phyloP scores from a whole-genome alignment of 2,797 vertebrate species.

The Falco naumanni region DNA sequence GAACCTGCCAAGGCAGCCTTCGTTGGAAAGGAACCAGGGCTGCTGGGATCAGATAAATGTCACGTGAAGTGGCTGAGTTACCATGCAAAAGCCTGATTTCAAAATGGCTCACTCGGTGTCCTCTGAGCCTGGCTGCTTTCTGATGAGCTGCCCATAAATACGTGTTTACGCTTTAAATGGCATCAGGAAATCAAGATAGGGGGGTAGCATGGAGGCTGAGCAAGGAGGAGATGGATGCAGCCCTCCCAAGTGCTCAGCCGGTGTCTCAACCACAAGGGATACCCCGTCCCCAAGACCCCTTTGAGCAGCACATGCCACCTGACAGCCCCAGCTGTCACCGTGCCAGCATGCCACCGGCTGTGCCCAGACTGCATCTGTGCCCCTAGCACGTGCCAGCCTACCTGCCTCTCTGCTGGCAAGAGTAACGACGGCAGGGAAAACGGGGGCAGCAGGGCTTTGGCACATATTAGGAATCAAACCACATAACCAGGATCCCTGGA shows the following conservation, averaged over 20 bases:
- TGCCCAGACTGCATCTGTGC: not conserved
- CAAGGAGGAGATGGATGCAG: not conserved
- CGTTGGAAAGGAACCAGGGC: not conserved
- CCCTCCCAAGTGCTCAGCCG: not conserved
- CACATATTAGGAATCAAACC: not conserved
- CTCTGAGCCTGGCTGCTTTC: not conserved
- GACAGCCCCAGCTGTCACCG: not conserved
- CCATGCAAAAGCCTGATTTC: not conserved
- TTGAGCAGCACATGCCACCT: accelerated
- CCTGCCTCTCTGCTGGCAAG: not conserved
- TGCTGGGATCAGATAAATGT: not conserved
- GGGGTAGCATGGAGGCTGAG: not conserved
- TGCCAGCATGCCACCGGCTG: accelerated
- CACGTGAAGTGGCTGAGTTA: not conserved
- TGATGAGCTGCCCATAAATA: accelerated
- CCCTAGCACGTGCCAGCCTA: accelerated
- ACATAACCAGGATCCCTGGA: not conserved
- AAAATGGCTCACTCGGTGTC: not conserved
- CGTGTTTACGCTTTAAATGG: not conserved
- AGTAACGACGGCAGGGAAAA: not conserved
- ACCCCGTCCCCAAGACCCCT: not conserved
- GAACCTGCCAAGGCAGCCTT: not conserved
- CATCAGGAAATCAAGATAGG: not conserved
- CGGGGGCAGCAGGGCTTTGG: not conserved
- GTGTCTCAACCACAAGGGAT: not conserved